Evolutionary conservation across 2,888 invertebrate species (phyloP).

Genomic region (Phengaris alcon): DNA sequence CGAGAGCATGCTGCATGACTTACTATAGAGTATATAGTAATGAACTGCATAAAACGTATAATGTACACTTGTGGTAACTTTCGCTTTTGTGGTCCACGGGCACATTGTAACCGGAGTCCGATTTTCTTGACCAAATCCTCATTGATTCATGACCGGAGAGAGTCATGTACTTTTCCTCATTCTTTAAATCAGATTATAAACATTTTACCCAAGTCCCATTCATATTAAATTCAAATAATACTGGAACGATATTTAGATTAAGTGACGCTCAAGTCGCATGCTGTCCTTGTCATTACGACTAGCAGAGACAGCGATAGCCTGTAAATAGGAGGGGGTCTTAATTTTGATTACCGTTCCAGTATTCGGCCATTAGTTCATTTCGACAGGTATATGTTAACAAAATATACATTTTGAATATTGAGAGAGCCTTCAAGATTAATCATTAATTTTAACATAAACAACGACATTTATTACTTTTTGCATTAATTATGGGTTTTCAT

Average conservation of each 20-base stretch:
- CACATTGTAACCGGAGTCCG: constrained; percentile 12
- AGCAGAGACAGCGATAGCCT: no score
- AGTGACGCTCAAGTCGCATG: no score
- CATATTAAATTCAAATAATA: no score
- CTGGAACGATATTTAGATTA: no score
- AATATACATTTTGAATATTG: no score
- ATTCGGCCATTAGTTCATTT: no score
- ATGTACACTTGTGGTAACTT: background rate
- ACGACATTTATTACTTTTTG: background rate
- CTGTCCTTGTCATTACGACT: no score
- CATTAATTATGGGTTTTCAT: background rate
- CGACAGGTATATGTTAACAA: no score
- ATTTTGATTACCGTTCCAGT: no score
- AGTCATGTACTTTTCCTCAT: background rate
- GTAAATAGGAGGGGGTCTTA: no score
- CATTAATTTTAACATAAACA: no score
- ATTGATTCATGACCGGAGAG: constrained; percentile 11
- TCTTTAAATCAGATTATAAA: constrained; percentile 16
- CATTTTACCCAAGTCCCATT: background rate
- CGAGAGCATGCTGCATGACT: background rate
- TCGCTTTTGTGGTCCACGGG: constrained; percentile 19
- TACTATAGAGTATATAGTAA: background rate
- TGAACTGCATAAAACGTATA: background rate
- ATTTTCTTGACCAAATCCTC: constrained; percentile 15
- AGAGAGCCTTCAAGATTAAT: no score